These are phyloP conservation scores for Agelaius tricolor DNA, from an alignment of 2,113 vertebrate species.

Conservation along the genomic window DNA sequence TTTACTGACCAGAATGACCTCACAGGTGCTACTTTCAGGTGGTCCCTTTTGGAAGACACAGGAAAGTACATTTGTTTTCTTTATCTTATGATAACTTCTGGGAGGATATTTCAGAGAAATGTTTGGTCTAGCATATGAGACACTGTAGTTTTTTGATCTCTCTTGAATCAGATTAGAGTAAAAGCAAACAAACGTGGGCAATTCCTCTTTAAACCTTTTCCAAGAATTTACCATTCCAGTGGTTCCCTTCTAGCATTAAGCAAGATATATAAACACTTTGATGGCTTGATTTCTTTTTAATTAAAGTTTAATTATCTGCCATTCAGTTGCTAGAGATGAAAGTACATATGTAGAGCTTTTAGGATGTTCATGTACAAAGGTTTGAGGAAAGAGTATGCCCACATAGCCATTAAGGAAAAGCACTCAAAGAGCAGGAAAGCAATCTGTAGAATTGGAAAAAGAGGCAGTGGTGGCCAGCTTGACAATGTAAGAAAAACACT, in stretches of 20 bases:
- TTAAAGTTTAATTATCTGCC: not conserved
- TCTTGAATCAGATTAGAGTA: constrained; percentile 1
- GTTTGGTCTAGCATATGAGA: not conserved
- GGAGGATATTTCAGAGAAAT: not conserved
- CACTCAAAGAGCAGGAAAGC: not conserved
- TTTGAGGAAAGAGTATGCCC: not conserved
- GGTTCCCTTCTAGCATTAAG: not conserved
- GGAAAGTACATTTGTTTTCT: constrained; percentile 7
- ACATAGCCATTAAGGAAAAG: not conserved
- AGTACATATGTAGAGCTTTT: not conserved
- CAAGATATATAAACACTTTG: not conserved
- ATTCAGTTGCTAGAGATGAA: not conserved
- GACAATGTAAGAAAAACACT: not conserved
- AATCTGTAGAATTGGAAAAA: not conserved
- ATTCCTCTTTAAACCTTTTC: not conserved
- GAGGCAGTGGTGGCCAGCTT: not conserved
- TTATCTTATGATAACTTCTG: not conserved
- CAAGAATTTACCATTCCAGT: not conserved
- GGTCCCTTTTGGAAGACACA: not conserved
- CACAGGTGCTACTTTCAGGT: not conserved
- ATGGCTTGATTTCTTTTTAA: not conserved
- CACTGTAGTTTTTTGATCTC: not conserved
- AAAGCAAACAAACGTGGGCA: not conserved
- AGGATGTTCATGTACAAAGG: not conserved
- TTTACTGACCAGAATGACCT: not conserved